Evolutionary conservation across 2,888 invertebrate species (phyloP).

Genomic region (Pyralis farinalis): DNA sequence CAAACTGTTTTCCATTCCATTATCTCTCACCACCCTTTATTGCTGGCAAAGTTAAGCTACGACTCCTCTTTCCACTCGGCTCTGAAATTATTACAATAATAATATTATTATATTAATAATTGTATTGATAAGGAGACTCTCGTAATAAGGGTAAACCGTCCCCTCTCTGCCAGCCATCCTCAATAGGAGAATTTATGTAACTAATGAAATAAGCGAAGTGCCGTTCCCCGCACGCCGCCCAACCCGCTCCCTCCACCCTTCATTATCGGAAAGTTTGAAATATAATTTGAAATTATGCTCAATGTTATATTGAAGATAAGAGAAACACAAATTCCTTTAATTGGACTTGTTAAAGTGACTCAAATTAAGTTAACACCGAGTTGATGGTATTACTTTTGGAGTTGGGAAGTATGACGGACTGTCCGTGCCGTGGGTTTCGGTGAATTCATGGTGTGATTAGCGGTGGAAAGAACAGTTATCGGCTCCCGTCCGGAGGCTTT

Average conservation of each 20-base stretch:
- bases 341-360: conserved; percentile 82
- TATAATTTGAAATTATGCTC: conserved; percentile 82
- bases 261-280: conserved; percentile 82
- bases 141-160: conserved; percentile 81
- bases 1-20: conserved; percentile 81
- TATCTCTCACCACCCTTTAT: conserved; percentile 79
- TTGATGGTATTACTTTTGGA: conserved; percentile 80
- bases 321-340: conserved; percentile 82
- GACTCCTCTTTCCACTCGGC: conserved; percentile 67
- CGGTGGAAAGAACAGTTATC: conserved; percentile 64
- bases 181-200: conserved; percentile 82
- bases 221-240: conserved; percentile 36
- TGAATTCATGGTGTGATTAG: conserved; percentile 63
- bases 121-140: conserved; percentile 82
- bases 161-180: conserved; percentile 80
- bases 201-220: conserved; percentile 81
- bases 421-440: conserved; percentile 46
- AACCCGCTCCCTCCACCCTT: conserved; percentile 71
- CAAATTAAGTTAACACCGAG: conserved; percentile 81
- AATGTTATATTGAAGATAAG: conserved; percentile 82
- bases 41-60: conserved; percentile 77
- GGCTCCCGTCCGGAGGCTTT: conserved; percentile 47
- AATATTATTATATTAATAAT: conserved; percentile 82
- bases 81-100: conserved; percentile 80
- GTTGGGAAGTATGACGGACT: conserved; percentile 77